These are phyloP conservation scores for Tanytarsus gracilentus DNA, from an alignment of 2,888 invertebrate genomes.

Conservation along the genomic window DNA sequence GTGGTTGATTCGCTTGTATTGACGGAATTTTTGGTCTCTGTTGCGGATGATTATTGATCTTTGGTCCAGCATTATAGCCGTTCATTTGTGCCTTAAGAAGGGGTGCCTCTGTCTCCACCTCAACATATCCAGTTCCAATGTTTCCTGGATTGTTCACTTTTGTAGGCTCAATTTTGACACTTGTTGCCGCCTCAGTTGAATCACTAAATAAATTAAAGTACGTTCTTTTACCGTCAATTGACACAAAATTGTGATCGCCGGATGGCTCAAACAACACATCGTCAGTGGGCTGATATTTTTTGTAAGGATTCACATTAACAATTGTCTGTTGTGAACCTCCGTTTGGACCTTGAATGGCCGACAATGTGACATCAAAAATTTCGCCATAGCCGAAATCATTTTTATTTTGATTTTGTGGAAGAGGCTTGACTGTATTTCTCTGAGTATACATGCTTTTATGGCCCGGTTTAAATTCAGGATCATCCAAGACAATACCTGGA, in stretches of 20 bases:
- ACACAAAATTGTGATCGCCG: conserved; percentile 78
- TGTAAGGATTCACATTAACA: conserved; percentile 42
- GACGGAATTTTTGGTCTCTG: conserved; percentile 44
- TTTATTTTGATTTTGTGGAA: conserved; percentile 32
- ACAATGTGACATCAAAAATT: conserved; percentile 80
- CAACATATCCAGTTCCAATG: conserved; percentile 57
- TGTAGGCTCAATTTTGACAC: conserved; percentile 36
- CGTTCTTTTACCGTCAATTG: conserved; percentile 83
- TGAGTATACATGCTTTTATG: conserved; percentile 42
- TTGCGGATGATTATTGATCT: background rate
- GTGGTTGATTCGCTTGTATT: conserved; percentile 40
- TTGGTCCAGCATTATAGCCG: background rate
- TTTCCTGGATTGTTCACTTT: conserved; percentile 38
- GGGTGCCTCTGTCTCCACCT: conserved; percentile 54
- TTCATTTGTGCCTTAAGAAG: too few species aligned
- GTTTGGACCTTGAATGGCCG: conserved; percentile 76
- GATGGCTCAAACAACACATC: conserved; percentile 66
- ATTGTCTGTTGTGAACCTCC: conserved; percentile 45
- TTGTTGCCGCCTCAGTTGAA: conserved; percentile 41
- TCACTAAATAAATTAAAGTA: conserved; percentile 77
- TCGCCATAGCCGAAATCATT: conserved; percentile 56
- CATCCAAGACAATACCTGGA: conserved; percentile 79
- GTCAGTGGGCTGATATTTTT: conserved; percentile 44
- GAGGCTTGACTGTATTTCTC: conserved; percentile 34
- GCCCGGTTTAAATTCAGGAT: conserved; percentile 68